phyloP scores from a whole-genome alignment of 2,113 vertebrate genomes.

The Sturnira hondurensis region DNA sequence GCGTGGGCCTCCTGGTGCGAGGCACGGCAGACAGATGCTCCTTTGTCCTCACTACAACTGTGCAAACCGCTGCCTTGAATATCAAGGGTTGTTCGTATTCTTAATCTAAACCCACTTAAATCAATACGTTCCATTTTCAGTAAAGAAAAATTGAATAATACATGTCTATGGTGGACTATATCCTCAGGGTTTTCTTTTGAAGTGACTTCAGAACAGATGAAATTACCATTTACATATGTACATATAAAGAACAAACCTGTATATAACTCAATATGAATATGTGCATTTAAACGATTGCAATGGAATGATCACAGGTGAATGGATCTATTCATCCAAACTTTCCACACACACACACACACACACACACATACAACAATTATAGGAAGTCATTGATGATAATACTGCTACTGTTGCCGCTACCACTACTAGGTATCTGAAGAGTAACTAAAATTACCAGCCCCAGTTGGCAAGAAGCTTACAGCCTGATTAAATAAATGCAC shows the following conservation, averaged over 20 bases:
- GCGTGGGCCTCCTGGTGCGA: not conserved
- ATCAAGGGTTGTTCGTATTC: not conserved
- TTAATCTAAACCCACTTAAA: conserved; percentile 21
- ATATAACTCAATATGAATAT: not conserved
- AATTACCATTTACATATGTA: not conserved
- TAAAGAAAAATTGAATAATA: conserved; percentile 10
- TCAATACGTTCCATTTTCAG: conserved; percentile 9
- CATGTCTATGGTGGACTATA: not conserved
- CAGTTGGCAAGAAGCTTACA: not conserved
- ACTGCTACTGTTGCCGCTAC: too few relatives aligned
- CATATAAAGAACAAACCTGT: not conserved
- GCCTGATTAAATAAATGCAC: not conserved
- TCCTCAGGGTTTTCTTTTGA: not conserved
- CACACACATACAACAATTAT: not conserved
- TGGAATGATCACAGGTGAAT: not conserved
- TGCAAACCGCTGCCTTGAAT: not conserved
- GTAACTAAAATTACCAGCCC: not conserved
- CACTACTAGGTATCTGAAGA: not conserved
- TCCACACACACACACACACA: not conserved
- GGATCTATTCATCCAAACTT: not conserved
- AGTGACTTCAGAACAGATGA: conserved; percentile 21
- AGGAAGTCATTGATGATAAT: not conserved
- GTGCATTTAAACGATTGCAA: not conserved
- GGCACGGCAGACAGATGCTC: not conserved
- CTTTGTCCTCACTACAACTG: not conserved